phyloP scores from a whole-genome alignment of 1,140 invertebrate genomes.

The Catajapyx aquilonaris region DNA sequence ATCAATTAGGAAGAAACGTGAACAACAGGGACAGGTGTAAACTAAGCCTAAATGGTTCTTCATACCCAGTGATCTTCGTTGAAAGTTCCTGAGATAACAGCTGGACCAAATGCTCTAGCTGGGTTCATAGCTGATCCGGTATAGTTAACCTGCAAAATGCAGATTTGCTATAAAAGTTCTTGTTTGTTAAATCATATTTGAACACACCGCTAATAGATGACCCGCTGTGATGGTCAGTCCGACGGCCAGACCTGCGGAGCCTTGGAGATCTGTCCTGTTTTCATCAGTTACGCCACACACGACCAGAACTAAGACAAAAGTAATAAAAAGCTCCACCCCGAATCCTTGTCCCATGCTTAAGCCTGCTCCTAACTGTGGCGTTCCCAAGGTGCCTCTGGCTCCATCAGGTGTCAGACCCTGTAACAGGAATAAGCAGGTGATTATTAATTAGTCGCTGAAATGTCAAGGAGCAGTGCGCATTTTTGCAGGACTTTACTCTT shows the following conservation, averaged over 20 bases:
- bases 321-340: conserved; percentile 63
- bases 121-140: conserved; percentile 82
- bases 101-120: conserved; percentile 64
- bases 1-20: no score
- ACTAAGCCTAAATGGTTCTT: no score
- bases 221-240: conserved; percentile 65
- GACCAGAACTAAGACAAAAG: conserved; percentile 68
- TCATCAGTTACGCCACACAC: conserved; percentile 70
- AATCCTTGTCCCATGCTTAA: conserved; percentile 44
- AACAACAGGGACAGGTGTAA: no score
- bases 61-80: conserved; percentile 68
- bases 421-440: no score
- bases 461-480: no score
- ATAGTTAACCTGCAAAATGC: conserved; percentile 47
- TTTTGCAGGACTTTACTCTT: no score
- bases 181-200: neutral
- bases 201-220: conserved; percentile 61
- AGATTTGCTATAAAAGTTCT: no score
- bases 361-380: conserved; percentile 24
- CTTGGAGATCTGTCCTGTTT: conserved; percentile 52
- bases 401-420: conserved; percentile 21
- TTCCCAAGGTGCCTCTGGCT: conserved; percentile 24
- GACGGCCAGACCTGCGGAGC: conserved; percentile 70
- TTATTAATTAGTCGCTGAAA: no score
- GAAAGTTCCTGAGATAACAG: conserved; percentile 44